Evolutionary conservation across 2,888 invertebrate species (phyloP), one percentile per base, ranked within the genome.

Genomic region (Dascillus cervinus): DNA sequence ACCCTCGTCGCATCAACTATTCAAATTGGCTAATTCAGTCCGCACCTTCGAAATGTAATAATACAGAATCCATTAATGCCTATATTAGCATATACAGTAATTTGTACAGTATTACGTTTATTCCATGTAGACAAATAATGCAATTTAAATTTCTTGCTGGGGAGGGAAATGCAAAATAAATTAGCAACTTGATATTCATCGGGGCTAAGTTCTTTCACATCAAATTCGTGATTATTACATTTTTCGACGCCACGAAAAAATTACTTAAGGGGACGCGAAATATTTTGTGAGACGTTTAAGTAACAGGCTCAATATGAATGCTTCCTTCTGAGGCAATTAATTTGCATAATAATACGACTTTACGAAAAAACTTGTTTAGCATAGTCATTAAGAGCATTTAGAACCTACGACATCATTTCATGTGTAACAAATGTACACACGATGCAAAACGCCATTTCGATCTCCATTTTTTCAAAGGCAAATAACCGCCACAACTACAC

Each of bases 41-140:
- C 44, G 53, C 28, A 56, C 56, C 56, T 54, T 55, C 52, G 49
- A 56, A 57, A 58, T 51, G 54, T 52, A 55, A 56, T 56, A 57
- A 56, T 55, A 54, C 50, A 47, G 55, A 56, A 56, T 55, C 57
- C 56, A 57, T 58, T 60, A 56, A 53, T 52, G 57, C 54, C 53
- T 52, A 53, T 53, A 58, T 59, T 59, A 56, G 57, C 58, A 57
- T 55, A 56, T 50, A 55, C 53, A 53, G 51, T 53, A 55, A 56
- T 53, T 56, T 53, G 46, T 47, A 43, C 37, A 46, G 52, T 46
- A 55, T 56, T 53, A 54, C 47, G 44, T 52, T 52, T 48, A 48
- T 47, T 46, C 42, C 34, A 39, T 38, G 39, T 29, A 44, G 46
- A 52, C 46, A 47, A 50, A 48, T 49, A 52, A 47, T 44, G 39